phyloP scores from a whole-genome alignment of 2,113 vertebrate genomes.

The Cryptoleucopteryx plumbea region DNA sequence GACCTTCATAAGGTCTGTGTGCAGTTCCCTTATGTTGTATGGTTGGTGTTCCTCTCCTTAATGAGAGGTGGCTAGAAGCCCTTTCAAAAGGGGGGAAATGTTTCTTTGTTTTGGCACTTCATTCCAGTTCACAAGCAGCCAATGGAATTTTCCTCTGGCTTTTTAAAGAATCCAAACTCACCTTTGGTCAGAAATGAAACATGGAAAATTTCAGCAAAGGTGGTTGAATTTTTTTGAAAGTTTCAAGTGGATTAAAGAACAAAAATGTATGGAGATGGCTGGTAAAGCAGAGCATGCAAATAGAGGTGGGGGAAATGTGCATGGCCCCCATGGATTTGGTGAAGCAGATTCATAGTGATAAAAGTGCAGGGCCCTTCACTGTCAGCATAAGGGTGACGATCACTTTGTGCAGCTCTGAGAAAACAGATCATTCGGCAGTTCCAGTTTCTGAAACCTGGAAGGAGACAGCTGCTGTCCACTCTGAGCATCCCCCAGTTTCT shows the following conservation, averaged over 20 bases:
- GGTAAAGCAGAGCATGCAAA: background rate
- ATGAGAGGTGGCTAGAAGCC: background rate
- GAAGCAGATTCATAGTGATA: background rate
- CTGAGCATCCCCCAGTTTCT: background rate
- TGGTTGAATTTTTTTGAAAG: background rate
- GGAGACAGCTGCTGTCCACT: background rate
- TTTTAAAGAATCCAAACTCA: background rate
- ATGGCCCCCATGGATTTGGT: background rate
- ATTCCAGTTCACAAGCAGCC: background rate
- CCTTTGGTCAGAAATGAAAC: background rate
- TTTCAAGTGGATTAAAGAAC: background rate
- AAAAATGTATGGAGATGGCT: background rate
- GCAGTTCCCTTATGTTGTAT: background rate
- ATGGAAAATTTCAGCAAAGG: slow-evolving; percentile 23
- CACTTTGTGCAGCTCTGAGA: background rate
- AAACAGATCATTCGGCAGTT: background rate
- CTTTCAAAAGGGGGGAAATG: background rate
- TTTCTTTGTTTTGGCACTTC: slow-evolving; percentile 35
- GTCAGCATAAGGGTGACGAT: background rate
- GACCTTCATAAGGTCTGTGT: background rate
- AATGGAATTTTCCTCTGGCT: slow-evolving; percentile 44
- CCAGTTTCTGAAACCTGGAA: background rate
- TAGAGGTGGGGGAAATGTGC: fast-evolving
- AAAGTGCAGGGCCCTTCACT: background rate
- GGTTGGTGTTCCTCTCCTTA: background rate